A percentile compares a stretch with the other conserved stretches of the same genome.
Conservation (phyloP, 2,113 vertebrate species). For the Chauna torquata region DNA sequence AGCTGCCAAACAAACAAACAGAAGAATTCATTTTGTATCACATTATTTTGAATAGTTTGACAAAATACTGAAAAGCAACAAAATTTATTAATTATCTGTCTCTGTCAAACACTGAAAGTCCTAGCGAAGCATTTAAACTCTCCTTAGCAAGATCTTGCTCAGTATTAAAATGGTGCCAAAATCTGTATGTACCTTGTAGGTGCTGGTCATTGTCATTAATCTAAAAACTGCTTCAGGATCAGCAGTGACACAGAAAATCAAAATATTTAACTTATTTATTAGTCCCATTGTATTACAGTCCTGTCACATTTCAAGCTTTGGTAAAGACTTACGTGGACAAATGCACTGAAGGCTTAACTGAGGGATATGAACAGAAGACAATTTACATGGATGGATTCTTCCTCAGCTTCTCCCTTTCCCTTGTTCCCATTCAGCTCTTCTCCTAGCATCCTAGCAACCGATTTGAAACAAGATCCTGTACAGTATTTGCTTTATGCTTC, state of each 20-base stretch:
- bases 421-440: background rate
- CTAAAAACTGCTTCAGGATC: background rate
- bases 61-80: background rate
- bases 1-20: conserved; percentile 16
- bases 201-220: background rate
- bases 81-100: background rate
- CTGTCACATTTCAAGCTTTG: background rate
- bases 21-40: background rate
- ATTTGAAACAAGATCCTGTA: background rate
- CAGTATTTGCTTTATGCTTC: background rate
- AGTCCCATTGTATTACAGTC: background rate
- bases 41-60: conserved; percentile 18
- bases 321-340: background rate
- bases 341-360: background rate
- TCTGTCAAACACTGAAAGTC: background rate
- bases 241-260: background rate
- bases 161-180: background rate
- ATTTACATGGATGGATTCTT: background rate
- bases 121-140: background rate
- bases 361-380: background rate
- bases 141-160: background rate
- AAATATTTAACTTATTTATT: background rate
- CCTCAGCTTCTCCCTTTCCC: background rate
- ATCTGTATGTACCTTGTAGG: background rate
- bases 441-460: background rate